Conservation (phyloP, 1,140 invertebrate genomes). For the Argopecten irradians region DNA sequence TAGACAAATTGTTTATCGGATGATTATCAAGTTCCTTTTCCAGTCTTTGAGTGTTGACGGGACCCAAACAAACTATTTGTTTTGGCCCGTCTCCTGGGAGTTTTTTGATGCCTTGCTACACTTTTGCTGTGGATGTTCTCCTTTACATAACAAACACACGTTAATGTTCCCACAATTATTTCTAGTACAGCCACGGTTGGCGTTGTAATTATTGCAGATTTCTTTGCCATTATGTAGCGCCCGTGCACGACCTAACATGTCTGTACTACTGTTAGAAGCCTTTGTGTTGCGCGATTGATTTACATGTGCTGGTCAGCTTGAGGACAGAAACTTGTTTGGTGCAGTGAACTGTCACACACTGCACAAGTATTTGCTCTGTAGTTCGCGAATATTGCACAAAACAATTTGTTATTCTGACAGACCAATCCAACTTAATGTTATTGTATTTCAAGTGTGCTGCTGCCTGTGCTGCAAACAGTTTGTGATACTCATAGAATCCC, state of each 20-base stretch:
- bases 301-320: too few relatives aligned
- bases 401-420: neutral
- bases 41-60: constrained; percentile 25
- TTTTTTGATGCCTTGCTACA: constrained; percentile 13
- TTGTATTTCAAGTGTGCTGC: neutral
- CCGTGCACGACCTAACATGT: too few relatives aligned
- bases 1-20: constrained; percentile 31
- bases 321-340: neutral
- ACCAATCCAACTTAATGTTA: neutral
- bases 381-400: neutral
- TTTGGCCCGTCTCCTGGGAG: neutral
- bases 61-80: neutral
- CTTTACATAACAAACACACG: constrained; percentile 16
- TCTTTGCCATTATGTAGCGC: too few relatives aligned
- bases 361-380: neutral
- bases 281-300: too few relatives aligned
- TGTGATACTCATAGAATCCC: constrained; percentile 37
- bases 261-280: too few relatives aligned
- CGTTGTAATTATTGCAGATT: too few relatives aligned
- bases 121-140: constrained; percentile 4
- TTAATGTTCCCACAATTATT: neutral
- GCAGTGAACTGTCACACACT: neutral
- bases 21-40: constrained; percentile 29
- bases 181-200: neutral
- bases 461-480: neutral